phyloP scores from a whole-genome alignment of 2,113 vertebrate genomes.

The Notarius quadriscutis region DNA sequence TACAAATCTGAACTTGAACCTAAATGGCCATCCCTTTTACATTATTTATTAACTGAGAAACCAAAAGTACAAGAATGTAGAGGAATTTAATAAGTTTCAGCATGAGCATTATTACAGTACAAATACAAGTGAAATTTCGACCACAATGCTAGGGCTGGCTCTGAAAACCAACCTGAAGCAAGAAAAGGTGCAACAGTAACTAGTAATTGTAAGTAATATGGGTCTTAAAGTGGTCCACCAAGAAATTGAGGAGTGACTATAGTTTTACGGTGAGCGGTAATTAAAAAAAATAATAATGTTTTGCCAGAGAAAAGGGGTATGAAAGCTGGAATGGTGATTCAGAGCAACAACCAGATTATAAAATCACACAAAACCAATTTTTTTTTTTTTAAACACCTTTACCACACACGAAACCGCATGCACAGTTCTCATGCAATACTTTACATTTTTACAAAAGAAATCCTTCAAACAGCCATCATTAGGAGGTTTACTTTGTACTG shows the following conservation, averaged over 20 bases:
- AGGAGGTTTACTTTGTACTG: conserved; percentile 25
- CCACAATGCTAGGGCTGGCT: not conserved
- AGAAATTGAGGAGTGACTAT: not conserved
- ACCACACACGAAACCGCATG: conserved; percentile 54
- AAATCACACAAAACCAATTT: not conserved
- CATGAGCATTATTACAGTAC: conserved; percentile 2
- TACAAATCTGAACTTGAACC: not conserved
- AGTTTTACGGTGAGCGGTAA: not conserved
- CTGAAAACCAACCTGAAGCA: not conserved
- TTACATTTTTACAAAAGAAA: conserved; percentile 43
- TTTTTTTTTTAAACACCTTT: not conserved
- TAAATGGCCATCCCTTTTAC: not conserved
- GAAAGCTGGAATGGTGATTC: conserved; percentile 1
- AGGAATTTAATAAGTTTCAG: not conserved
- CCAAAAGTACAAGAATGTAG: conserved; percentile 13
- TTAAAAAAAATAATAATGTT: not conserved
- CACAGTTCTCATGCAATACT: conserved; percentile 61
- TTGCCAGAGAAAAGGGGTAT: conserved; percentile 22
- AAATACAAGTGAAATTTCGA: not conserved
- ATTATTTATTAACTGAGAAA: not conserved
- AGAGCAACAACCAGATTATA: conserved; percentile 10
- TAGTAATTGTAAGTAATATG: not conserved
- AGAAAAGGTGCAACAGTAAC: not conserved
- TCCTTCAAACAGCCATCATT: conserved; percentile 36
- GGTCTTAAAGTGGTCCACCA: not conserved